Percentiles rank a stretch among this genome's conserved stretches.
Evolutionary conservation across 2,888 invertebrate species (phyloP).

Genomic region (Sarcophaga caerulescens): DNA sequence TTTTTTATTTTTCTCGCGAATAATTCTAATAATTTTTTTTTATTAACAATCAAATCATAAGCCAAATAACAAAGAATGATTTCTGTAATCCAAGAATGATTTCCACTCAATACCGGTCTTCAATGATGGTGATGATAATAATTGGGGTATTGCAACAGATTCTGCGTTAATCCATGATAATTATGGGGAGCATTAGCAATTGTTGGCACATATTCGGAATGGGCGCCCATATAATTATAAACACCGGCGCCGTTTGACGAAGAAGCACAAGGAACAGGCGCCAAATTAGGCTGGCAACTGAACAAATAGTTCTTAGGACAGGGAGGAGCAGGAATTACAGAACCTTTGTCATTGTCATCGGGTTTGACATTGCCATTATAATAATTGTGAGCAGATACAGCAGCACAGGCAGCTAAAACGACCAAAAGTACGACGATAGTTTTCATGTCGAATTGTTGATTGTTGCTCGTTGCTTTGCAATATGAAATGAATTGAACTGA

Average conservation of each 20-base stretch:
- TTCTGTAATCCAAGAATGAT: not conserved
- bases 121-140: constrained; percentile 14
- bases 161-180: constrained; percentile 42
- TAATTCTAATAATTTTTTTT: not conserved
- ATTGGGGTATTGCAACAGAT: constrained; percentile 47
- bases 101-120: too few relatives aligned
- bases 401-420: not conserved
- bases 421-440: constrained; percentile 7
- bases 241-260: constrained; percentile 16
- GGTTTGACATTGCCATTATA: not conserved
- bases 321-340: constrained; percentile 39
- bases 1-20: too few relatives aligned
- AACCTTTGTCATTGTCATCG: not conserved
- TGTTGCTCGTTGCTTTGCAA: not conserved
- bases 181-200: constrained; percentile 53
- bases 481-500: not conserved
- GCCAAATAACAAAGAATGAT: constrained; percentile 29
- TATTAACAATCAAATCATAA: constrained; percentile 8
- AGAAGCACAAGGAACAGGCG: constrained; percentile 51
- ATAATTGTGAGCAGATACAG: constrained; percentile 18
- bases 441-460: constrained; percentile 45
- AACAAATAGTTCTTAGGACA: constrained; percentile 61
- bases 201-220: constrained; percentile 55
- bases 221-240: constrained; percentile 48
- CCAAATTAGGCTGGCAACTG: constrained; percentile 64